These are phyloP conservation scores for Callimorpha dominula DNA, from an alignment of 2,888 invertebrate genomes.

Conservation along the genomic window DNA sequence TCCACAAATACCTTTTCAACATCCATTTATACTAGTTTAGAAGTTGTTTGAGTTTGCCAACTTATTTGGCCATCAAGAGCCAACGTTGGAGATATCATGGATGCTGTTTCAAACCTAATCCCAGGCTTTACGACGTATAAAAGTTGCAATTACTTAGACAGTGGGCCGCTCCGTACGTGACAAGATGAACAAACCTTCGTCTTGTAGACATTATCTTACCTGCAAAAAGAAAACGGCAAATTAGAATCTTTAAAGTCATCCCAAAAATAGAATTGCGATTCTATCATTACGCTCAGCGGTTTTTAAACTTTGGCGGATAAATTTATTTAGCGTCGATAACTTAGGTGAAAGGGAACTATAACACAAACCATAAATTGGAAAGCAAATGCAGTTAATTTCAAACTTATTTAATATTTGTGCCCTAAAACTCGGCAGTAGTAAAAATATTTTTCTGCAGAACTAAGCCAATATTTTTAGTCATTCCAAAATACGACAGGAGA, in stretches of 20 bases:
- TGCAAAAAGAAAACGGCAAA: slow-evolving; percentile 40
- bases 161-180: slow-evolving; percentile 31
- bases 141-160: slow-evolving; percentile 49
- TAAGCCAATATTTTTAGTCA: neutral
- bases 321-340: neutral
- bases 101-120: slow-evolving; percentile 42
- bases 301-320: slow-evolving; percentile 11
- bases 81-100: slow-evolving; percentile 24
- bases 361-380: no score
- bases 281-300: slow-evolving; percentile 13
- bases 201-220: slow-evolving; percentile 33
- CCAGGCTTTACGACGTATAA: slow-evolving; percentile 44
- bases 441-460: neutral
- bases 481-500: no score
- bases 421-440: neutral
- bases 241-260: slow-evolving; percentile 27
- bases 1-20: slow-evolving; percentile 40
- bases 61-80: slow-evolving; percentile 38
- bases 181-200: slow-evolving; percentile 5
- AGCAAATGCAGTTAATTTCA: no score
- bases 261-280: slow-evolving; percentile 7
- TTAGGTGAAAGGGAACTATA: neutral
- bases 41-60: slow-evolving; percentile 34
- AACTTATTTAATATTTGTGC: neutral
- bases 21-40: slow-evolving; percentile 45